These are phyloP conservation scores for Drosophila algonquin DNA, from an alignment of 2,888 invertebrate species.

Conservation along the genomic window DNA sequence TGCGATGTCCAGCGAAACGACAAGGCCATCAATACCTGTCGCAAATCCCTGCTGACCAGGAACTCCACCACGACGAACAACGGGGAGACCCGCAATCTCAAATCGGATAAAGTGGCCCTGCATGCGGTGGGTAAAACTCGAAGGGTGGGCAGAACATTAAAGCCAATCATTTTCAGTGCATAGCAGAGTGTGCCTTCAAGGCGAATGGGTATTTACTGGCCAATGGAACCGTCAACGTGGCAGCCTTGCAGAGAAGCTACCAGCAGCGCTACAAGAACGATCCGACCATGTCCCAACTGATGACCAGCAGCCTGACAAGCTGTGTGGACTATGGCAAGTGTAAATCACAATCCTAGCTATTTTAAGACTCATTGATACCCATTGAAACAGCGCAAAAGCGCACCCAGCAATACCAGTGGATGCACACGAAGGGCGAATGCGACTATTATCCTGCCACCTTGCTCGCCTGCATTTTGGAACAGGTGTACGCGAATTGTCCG, in stretches of 20 bases:
- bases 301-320: conserved; percentile 36
- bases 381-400: conserved; percentile 46
- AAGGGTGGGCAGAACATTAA: not conserved
- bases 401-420: conserved; percentile 54
- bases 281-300: conserved; percentile 31
- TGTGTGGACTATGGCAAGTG: conserved; percentile 47
- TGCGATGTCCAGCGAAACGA: conserved; percentile 57
- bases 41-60: conserved; percentile 48
- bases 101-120: conserved; percentile 52
- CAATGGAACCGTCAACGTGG: conserved; percentile 54
- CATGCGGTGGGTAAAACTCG: conserved; percentile 48
- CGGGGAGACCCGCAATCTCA: conserved; percentile 29
- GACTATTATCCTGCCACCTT: conserved; percentile 60
- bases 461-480: conserved; percentile 59
- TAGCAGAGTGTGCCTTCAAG: conserved; percentile 65
- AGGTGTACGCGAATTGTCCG: conserved; percentile 67
- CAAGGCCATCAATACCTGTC: conserved; percentile 41
- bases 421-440: conserved; percentile 53
- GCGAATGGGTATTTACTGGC: conserved; percentile 41
- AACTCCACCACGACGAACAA: conserved; percentile 37
- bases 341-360: not conserved
- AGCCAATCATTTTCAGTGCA: conserved; percentile 41
- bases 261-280: conserved; percentile 53
- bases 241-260: conserved; percentile 37
- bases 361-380: not conserved